A percentile compares a stretch with the other conserved stretches of the same genome.
Evolutionary conservation across 92 coral and sea anemone species (phyloP).

Genomic region (Epizoanthus illoricatus): DNA sequence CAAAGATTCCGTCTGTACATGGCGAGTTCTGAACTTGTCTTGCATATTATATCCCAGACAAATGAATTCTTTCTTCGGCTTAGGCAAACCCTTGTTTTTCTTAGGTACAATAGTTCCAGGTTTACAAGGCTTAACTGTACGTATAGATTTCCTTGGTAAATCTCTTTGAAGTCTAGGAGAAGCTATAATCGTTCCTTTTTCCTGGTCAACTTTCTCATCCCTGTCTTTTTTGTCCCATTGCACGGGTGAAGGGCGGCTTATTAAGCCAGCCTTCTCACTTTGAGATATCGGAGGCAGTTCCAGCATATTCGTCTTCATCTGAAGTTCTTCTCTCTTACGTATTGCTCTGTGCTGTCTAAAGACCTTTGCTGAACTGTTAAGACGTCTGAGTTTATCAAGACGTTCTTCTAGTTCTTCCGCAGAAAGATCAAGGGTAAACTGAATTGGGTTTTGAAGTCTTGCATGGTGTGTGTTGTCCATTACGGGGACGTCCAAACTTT

Average conservation of each 20-base stretch:
- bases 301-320: slow-evolving; percentile 29
- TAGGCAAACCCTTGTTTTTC: background rate
- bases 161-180: background rate
- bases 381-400: slow-evolving; percentile 42
- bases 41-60: slow-evolving; percentile 14
- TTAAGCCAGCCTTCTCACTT: slow-evolving; percentile 20
- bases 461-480: background rate
- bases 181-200: background rate
- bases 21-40: background rate
- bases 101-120: slow-evolving; percentile 37
- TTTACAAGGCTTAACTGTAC: slow-evolving; percentile 17
- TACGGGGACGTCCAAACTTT: too few species aligned
- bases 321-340: slow-evolving; percentile 33
- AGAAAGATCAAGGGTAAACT: slow-evolving; percentile 8
- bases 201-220: background rate
- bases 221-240: slow-evolving; percentile 12
- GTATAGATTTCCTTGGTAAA: slow-evolving; percentile 22
- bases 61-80: background rate
- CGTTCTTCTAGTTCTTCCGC: slow-evolving; percentile 45
- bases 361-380: background rate
- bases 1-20: background rate
- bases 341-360: background rate
- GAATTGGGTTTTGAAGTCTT: background rate
- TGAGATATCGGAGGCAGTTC: slow-evolving; percentile 41
- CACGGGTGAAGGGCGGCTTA: slow-evolving; percentile 10